Evolutionary conservation across 2,113 vertebrate genomes (phyloP).

Genomic region (Pelecanus crispus): DNA sequence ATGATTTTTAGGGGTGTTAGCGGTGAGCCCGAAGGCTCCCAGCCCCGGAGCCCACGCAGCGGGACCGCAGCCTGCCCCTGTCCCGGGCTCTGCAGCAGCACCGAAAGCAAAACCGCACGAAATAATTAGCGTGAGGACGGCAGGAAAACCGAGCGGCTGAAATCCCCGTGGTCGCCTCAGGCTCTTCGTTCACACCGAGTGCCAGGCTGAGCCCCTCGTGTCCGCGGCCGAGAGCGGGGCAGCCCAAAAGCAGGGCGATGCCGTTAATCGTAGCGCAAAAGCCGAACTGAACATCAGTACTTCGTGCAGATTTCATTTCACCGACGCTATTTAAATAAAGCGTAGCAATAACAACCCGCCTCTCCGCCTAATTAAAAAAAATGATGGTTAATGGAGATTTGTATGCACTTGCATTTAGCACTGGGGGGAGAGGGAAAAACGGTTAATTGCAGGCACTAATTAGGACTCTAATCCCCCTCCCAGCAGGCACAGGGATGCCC

Average conservation of each 20-base stretch:
- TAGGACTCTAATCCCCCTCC: conserved; percentile 50
- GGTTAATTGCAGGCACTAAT: conserved; percentile 50
- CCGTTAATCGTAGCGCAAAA: neutral
- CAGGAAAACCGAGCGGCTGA: neutral
- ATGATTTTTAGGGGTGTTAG: neutral
- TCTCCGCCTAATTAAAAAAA: conserved; percentile 22
- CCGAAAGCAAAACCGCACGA: neutral
- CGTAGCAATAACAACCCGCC: conserved; percentile 11
- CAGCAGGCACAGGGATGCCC: conserved; percentile 45
- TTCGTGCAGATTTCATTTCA: neutral
- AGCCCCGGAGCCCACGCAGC: neutral
- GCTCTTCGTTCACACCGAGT: rapidly evolving
- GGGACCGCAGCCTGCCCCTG: neutral
- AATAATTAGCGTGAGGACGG: neutral
- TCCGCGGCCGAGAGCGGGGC: neutral
- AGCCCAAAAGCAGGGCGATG: neutral
- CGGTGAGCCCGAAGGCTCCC: neutral
- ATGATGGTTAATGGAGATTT: neutral
- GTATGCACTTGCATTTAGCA: neutral
- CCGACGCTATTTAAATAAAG: neutral
- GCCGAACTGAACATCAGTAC: neutral
- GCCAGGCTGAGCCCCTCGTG: neutral
- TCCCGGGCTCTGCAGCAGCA: neutral
- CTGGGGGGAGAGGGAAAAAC: neutral
- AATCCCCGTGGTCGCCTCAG: rapidly evolving